These are phyloP conservation scores for Hemaris fuciformis DNA, from an alignment of 2,888 invertebrate species.

Conservation along the genomic window DNA sequence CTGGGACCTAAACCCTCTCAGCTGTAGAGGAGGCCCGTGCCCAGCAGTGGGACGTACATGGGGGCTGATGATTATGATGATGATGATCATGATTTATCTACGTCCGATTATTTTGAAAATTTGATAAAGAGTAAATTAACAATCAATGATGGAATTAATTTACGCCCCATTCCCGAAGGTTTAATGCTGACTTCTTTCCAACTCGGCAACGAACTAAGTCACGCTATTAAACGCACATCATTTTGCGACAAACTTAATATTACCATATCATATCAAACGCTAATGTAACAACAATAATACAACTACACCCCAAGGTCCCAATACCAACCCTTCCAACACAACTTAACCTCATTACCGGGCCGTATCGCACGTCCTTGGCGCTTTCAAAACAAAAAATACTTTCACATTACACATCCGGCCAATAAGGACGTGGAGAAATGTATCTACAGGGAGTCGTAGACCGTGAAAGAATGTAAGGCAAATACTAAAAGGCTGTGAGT, in stretches of 20 bases:
- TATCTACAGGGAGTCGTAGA: slow-evolving; percentile 23
- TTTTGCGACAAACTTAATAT: not conserved
- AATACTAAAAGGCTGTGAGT: slow-evolving; percentile 53
- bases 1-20: too few species aligned
- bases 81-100: too few species aligned
- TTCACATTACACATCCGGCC: slow-evolving; percentile 23
- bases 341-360: not conserved
- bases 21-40: too few species aligned
- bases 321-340: not conserved
- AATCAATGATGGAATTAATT: too few species aligned
- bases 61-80: too few species aligned
- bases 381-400: slow-evolving; percentile 18
- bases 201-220: too few species aligned
- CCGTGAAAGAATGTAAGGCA: slow-evolving; percentile 39
- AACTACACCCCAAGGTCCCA: not conserved
- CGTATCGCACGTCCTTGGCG: slow-evolving; percentile 13
- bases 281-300: not conserved
- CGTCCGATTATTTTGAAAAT: too few species aligned
- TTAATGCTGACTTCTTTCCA: too few species aligned
- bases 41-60: too few species aligned
- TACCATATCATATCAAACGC: not conserved
- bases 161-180: too few species aligned
- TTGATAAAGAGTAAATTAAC: too few species aligned
- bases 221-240: too few species aligned
- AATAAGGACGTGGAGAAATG: slow-evolving; percentile 14